Evolutionary conservation across 2,113 vertebrate species (phyloP).

Genomic region (Hippocampus mohnikei): DNA sequence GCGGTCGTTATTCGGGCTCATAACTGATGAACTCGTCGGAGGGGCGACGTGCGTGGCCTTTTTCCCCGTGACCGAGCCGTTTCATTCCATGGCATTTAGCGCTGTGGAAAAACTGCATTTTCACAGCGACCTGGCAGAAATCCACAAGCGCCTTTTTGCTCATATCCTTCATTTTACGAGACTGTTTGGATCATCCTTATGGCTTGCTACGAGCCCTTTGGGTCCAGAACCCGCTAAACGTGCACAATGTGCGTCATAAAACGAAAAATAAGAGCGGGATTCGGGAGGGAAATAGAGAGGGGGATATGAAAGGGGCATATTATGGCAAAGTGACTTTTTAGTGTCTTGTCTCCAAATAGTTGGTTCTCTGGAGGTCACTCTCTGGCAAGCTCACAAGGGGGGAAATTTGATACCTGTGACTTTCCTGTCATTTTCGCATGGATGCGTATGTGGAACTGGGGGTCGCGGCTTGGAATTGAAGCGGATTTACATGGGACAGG

Average conservation of each 20-base stretch:
- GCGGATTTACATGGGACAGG: too few species aligned
- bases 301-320: conserved; percentile 28
- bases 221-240: not conserved
- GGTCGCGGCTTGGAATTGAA: too few species aligned
- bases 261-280: not conserved
- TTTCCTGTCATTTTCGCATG: too few species aligned
- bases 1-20: not conserved
- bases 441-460: too few species aligned
- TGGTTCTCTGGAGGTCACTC: not conserved
- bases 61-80: not conserved
- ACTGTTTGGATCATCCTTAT: conserved; percentile 1
- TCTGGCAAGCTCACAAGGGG: too few species aligned
- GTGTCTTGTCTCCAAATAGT: not conserved
- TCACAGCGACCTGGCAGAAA: not conserved
- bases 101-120: not conserved
- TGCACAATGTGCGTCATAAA: not conserved
- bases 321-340: not conserved
- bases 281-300: not conserved
- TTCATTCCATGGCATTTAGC: not conserved
- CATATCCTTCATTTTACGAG: not conserved
- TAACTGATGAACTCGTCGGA: not conserved
- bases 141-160: not conserved
- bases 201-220: not conserved
- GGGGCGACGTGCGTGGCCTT: not conserved
- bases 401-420: too few species aligned